These are phyloP conservation scores for Trachelipus rathkii DNA, from an alignment of 1,140 invertebrate species.

Conservation along the genomic window DNA sequence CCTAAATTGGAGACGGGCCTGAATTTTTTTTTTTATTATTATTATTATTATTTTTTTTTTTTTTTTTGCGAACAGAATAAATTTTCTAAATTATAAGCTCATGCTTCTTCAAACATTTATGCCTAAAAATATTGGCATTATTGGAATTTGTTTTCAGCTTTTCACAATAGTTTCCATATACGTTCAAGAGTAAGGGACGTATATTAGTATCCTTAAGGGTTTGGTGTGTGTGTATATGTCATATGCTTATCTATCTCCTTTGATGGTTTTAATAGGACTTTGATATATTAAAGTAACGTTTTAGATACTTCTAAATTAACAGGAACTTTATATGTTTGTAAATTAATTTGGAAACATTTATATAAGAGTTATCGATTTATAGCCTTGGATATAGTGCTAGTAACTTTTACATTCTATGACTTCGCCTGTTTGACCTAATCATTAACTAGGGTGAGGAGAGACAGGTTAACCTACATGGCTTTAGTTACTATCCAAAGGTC, in stretches of 20 bases:
- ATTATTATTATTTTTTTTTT: too few relatives aligned
- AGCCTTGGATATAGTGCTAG: background rate
- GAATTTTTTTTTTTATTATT: too few relatives aligned
- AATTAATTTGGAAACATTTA: too few relatives aligned
- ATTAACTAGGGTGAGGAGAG: too few relatives aligned
- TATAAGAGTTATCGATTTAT: too few relatives aligned
- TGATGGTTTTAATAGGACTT: background rate
- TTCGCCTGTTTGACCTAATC: background rate
- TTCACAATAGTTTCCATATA: background rate
- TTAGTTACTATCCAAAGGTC: constrained; percentile 43
- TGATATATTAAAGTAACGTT: background rate
- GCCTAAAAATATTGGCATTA: background rate
- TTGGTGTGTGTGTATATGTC: background rate
- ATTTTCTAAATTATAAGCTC: background rate
- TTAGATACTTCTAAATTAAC: background rate
- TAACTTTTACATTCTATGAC: background rate
- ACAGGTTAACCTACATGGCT: constrained; percentile 28
- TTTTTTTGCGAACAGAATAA: background rate
- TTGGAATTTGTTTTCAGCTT: constrained; percentile 1
- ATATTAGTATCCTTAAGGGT: background rate
- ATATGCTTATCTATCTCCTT: background rate
- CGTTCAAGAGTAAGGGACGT: background rate
- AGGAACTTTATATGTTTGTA: background rate
- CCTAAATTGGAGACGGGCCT: too few relatives aligned
- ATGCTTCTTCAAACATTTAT: background rate